Evolutionary conservation across 2,888 invertebrate genomes (phyloP).

Genomic region (Argyra leucocephala): DNA sequence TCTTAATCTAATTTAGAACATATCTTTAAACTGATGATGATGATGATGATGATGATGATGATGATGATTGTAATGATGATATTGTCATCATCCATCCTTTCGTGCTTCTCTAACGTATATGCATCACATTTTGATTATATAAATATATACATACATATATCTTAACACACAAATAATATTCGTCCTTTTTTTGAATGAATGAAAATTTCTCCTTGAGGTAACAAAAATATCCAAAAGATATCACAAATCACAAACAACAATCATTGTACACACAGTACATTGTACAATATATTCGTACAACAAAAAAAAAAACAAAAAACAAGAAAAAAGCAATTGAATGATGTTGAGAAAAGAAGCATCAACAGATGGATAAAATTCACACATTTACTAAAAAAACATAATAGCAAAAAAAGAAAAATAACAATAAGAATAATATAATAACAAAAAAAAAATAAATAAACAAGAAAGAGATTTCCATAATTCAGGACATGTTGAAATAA

Average conservation of each 20-base stretch:
- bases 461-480: not conserved
- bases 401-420: not conserved
- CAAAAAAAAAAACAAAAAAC: too few relatives aligned
- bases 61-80: too few relatives aligned
- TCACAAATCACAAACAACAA: too few relatives aligned
- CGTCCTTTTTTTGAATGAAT: not conserved
- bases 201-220: not conserved
- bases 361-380: conserved; percentile 6
- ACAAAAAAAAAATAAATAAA: not conserved
- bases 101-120: too few relatives aligned
- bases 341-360: not conserved
- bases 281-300: too few relatives aligned
- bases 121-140: too few relatives aligned
- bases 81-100: too few relatives aligned
- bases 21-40: too few relatives aligned
- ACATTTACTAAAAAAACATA: not conserved
- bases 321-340: not conserved
- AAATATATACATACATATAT: not conserved
- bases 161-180: not conserved
- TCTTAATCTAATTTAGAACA: too few relatives aligned
- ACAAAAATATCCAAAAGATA: not conserved
- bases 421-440: not conserved
- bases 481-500: not conserved
- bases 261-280: too few relatives aligned
- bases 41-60: too few relatives aligned